Evolutionary conservation across 2,797 vertebrate species (phyloP).

Genomic region (Ciconia nigra): DNA sequence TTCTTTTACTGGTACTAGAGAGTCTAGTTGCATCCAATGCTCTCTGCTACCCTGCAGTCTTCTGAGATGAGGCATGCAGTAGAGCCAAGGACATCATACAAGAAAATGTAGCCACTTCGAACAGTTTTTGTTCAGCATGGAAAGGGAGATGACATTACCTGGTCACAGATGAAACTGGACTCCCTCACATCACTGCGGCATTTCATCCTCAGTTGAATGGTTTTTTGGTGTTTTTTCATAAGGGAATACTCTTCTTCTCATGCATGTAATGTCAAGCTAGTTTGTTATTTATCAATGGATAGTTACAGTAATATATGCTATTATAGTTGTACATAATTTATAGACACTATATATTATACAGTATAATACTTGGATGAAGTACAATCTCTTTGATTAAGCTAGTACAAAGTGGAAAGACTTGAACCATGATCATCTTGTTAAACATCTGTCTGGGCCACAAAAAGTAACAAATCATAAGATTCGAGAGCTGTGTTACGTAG

Average conservation of each 20-base stretch:
- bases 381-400: not conserved
- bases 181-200: not conserved
- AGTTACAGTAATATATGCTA: not conserved
- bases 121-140: not conserved
- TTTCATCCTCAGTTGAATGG: not conserved
- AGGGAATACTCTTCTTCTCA: not conserved
- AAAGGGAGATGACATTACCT: not conserved
- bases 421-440: not conserved
- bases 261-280: not conserved
- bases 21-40: not conserved
- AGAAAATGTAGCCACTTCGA: not conserved
- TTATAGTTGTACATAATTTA: not conserved
- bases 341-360: not conserved
- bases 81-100: not conserved
- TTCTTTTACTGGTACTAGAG: not conserved
- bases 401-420: not conserved
- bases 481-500: not conserved
- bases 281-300: not conserved
- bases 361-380: not conserved
- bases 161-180: not conserved
- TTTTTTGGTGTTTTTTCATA: not conserved
- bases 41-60: not conserved
- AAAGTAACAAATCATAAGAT: not conserved
- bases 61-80: not conserved
- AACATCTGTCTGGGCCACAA: not conserved